Evolutionary conservation across 2,113 vertebrate genomes (phyloP).

Genomic region (Cololabis saira): DNA sequence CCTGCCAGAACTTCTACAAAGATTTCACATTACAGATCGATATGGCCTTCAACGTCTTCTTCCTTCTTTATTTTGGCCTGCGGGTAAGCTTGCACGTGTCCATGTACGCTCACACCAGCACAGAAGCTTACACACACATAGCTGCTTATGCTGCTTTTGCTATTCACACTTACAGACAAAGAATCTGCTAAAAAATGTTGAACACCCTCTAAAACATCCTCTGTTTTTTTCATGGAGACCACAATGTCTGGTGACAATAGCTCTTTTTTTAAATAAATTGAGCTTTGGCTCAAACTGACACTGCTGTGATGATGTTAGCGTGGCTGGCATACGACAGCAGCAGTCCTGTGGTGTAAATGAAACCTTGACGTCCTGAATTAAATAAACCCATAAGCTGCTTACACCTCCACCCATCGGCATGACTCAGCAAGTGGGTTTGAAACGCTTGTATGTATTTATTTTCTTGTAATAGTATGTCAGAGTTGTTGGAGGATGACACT

Average conservation of each 20-base stretch:
- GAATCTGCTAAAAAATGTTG: too few relatives aligned
- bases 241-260: too few relatives aligned
- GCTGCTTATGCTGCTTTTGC: too few relatives aligned
- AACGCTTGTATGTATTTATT: background rate
- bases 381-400: constrained; percentile 69
- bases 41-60: constrained; percentile 99
- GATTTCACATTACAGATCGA: constrained; percentile 99
- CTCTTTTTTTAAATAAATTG: too few relatives aligned
- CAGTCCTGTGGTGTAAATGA: constrained; percentile 45
- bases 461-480: constrained; percentile 46
- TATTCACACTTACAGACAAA: too few relatives aligned
- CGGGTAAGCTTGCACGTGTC: constrained; percentile 85
- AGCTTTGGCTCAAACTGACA: too few relatives aligned
- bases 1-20: constrained; percentile 99
- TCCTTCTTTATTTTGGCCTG: constrained; percentile 98
- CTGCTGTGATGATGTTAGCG: constrained; percentile 35
- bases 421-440: constrained; percentile 59
- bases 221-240: constrained; percentile 12
- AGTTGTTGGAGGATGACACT: constrained; percentile 14
- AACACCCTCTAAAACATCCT: background rate
- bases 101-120: background rate
- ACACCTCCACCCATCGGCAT: constrained; percentile 46
- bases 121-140: background rate
- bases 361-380: constrained; percentile 53
- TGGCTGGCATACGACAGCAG: constrained; percentile 45